Percentiles rank a stretch among this genome's conserved stretches.
phyloP scores from a whole-genome alignment of 2,888 invertebrate genomes.

The Myathropa florea region DNA sequence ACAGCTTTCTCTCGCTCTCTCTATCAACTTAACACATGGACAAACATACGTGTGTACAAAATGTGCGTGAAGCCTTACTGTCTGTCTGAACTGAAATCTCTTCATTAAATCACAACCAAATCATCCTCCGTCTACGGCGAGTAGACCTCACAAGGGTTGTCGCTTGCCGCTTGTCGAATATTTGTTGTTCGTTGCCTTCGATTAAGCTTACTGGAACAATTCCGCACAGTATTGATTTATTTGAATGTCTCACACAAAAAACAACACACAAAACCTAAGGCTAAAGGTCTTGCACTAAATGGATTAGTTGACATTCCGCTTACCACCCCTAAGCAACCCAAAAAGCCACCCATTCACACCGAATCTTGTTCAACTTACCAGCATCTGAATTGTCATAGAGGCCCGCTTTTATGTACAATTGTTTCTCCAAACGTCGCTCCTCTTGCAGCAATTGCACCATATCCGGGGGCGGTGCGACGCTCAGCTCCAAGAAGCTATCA shows the following conservation, averaged over 20 bases:
- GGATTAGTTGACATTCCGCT: slow-evolving; percentile 65
- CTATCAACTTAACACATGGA: not conserved
- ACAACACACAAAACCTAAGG: slow-evolving; percentile 10
- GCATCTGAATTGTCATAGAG: slow-evolving; percentile 87
- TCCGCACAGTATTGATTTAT: slow-evolving; percentile 57
- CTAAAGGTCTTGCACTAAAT: slow-evolving; percentile 62
- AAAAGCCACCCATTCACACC: not conserved
- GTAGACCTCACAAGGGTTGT: not conserved
- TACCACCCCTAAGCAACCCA: slow-evolving; percentile 13
- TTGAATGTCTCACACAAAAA: slow-evolving; percentile 33
- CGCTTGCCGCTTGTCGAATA: not conserved
- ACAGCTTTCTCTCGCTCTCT: not conserved
- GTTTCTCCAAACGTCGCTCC: slow-evolving; percentile 89
- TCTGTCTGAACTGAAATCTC: slow-evolving; percentile 18
- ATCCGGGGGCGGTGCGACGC: slow-evolving; percentile 88
- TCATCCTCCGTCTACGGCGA: slow-evolving; percentile 8
- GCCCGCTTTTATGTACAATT: slow-evolving; percentile 87
- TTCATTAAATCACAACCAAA: slow-evolving; percentile 30
- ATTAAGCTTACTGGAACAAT: slow-evolving; percentile 52
- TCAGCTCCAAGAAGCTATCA: slow-evolving; percentile 86
- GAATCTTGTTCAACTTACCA: slow-evolving; percentile 75
- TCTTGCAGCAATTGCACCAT: slow-evolving; percentile 90
- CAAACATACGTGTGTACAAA: not conserved
- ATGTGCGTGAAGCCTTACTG: slow-evolving; percentile 42
- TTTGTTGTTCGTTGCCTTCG: slow-evolving; percentile 63